Conservation (phyloP, 1,140 invertebrate species). For the Drosophila busckii region DNA sequence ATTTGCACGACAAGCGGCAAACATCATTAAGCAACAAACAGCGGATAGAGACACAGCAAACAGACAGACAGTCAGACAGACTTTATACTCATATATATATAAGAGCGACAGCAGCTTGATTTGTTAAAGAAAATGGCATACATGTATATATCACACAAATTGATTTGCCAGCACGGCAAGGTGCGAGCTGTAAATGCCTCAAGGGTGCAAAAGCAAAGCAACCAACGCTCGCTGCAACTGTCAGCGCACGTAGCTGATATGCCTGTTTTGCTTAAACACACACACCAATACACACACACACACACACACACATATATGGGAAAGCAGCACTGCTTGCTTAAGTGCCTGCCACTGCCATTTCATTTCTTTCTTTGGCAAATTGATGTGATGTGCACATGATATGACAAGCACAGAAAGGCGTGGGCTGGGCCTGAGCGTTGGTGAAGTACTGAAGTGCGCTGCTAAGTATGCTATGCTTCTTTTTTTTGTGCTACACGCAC, state of each 20-base stretch:
- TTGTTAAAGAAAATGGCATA: conserved; percentile 8
- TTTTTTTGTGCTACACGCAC: not conserved
- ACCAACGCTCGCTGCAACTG: conserved; percentile 31
- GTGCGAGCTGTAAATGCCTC: conserved; percentile 6
- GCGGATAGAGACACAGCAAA: no score
- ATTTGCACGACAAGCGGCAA: conserved; percentile 52
- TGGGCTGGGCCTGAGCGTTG: conserved; percentile 4
- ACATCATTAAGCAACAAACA: conserved; percentile 53
- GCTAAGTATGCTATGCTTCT: conserved; percentile 18
- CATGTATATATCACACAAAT: conserved; percentile 27
- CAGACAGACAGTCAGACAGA: no score
- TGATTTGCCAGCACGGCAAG: conserved; percentile 33
- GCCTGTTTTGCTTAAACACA: conserved; percentile 33
- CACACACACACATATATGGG: conserved; percentile 21
- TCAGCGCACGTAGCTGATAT: conserved; percentile 35
- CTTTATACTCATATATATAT: no score
- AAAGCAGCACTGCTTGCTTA: conserved; percentile 24
- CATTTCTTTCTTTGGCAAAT: conserved; percentile 51
- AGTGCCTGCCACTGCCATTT: conserved; percentile 52
- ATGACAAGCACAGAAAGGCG: conserved; percentile 21
- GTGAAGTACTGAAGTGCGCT: conserved; percentile 7
- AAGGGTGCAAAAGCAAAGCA: not conserved
- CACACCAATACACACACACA: conserved; percentile 42
- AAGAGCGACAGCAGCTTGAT: no score
- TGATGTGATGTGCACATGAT: conserved; percentile 57